phyloP scores from a whole-genome alignment of 2,797 vertebrate species.

The Xenopus petersii region DNA sequence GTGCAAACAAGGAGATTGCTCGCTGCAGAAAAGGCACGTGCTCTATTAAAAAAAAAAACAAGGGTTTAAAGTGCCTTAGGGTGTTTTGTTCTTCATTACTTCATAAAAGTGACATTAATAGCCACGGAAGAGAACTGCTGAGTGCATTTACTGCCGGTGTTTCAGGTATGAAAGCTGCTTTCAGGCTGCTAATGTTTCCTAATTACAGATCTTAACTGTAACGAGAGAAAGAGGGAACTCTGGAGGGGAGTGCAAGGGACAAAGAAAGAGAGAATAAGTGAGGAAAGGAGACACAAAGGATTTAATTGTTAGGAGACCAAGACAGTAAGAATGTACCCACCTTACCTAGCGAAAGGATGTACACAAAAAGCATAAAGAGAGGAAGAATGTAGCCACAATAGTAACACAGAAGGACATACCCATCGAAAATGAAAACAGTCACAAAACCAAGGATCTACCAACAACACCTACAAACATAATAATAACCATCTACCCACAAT shows the following conservation, averaged over 20 bases:
- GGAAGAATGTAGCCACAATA: no score
- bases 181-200: slow-evolving; percentile 76
- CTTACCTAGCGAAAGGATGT: no score
- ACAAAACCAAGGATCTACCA: no score
- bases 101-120: slow-evolving; percentile 82
- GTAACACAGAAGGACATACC: no score
- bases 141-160: slow-evolving; percentile 76
- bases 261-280: slow-evolving; percentile 49
- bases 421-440: no score
- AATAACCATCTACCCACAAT: no score
- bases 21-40: slow-evolving; percentile 67
- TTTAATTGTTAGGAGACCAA: not conserved
- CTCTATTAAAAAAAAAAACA: slow-evolving; percentile 66
- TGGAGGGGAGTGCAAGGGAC: slow-evolving; percentile 42
- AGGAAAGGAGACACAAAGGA: slow-evolving; percentile 35
- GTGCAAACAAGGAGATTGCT: slow-evolving; percentile 68
- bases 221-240: slow-evolving; percentile 52
- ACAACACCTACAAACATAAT: no score
- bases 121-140: slow-evolving; percentile 74
- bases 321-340: not conserved
- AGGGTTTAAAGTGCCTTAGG: slow-evolving; percentile 76
- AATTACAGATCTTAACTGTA: slow-evolving; percentile 73
- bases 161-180: slow-evolving; percentile 78
- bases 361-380: no score
- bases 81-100: slow-evolving; percentile 80